phyloP scores from a whole-genome alignment of 2,113 vertebrate species.

The Rafetus swinhoei region DNA sequence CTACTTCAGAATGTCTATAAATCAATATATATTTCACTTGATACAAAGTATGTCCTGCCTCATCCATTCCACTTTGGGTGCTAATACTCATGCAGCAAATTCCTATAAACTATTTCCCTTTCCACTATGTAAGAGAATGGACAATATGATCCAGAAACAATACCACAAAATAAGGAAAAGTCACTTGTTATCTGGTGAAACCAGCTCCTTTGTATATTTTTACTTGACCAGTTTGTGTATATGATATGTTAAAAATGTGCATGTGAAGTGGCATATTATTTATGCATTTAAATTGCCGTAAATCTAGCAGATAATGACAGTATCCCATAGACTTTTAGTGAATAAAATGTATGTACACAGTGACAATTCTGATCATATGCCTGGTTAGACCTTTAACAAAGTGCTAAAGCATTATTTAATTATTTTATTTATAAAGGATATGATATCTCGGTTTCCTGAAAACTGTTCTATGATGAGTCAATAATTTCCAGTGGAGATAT shows the following conservation, averaged over 20 bases:
- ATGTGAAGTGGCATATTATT: background rate
- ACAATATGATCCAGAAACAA: constrained; percentile 13
- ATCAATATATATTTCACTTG: background rate
- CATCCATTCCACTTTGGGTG: background rate
- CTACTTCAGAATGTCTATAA: background rate
- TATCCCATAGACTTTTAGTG: background rate
- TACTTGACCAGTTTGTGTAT: constrained; percentile 20
- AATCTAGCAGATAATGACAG: background rate
- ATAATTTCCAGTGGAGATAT: constrained; percentile 21
- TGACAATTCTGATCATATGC: background rate
- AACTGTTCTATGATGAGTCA: constrained; percentile 10
- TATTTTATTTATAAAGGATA: constrained; percentile 11
- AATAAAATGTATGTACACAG: background rate
- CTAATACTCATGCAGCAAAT: background rate
- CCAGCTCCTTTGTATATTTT: background rate
- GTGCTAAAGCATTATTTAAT: background rate
- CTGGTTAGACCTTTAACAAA: constrained; percentile 1
- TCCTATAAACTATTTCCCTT: background rate
- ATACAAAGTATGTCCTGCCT: background rate
- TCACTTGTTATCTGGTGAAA: background rate
- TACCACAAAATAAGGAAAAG: constrained; percentile 12
- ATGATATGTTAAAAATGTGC: background rate
- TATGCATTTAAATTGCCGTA: constrained; percentile 11
- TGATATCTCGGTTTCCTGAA: constrained; percentile 23
- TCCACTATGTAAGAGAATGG: background rate